These are phyloP conservation scores for Macquaria australasica DNA, from an alignment of 2,113 vertebrate genomes.

Conservation along the genomic window DNA sequence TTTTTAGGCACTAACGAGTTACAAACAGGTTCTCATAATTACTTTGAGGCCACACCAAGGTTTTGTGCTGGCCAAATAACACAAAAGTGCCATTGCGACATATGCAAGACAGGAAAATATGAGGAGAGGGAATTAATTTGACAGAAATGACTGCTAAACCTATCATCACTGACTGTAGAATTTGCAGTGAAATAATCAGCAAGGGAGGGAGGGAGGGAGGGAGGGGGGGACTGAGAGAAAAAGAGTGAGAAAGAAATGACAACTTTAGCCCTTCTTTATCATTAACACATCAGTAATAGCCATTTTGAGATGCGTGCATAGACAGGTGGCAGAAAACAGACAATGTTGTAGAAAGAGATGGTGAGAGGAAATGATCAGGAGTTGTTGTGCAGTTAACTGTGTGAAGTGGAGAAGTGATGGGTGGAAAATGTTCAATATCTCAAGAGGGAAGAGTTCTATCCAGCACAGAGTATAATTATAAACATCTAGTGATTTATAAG, in stretches of 20 bases:
- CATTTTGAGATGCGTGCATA: constrained; percentile 15
- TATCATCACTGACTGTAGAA: constrained; percentile 16
- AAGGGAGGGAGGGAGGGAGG: not conserved
- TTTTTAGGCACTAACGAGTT: not conserved
- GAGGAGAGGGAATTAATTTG: constrained; percentile 1
- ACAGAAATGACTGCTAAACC: constrained; percentile 12
- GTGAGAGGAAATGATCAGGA: constrained; percentile 29
- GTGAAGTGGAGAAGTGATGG: constrained; percentile 37
- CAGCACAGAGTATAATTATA: constrained; percentile 39
- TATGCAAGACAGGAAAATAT: not conserved
- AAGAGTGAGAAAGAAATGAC: constrained; percentile 3
- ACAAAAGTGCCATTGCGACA: not conserved
- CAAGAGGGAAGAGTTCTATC: constrained; percentile 34
- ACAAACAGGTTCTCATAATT: constrained; percentile 23
- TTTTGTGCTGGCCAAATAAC: not conserved
- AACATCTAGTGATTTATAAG: constrained; percentile 44
- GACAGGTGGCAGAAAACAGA: constrained; percentile 39
- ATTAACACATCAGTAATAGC: constrained; percentile 45
- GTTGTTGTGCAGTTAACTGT: constrained; percentile 36
- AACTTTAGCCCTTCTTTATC: not conserved
- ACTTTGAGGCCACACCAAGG: not conserved
- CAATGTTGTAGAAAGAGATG: not conserved
- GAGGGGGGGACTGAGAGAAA: not conserved
- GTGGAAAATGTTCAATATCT: constrained; percentile 59
- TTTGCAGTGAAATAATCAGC: not conserved